Evolutionary conservation across 2,888 invertebrate genomes (phyloP).

Genomic region (Lomographa bimaculata): DNA sequence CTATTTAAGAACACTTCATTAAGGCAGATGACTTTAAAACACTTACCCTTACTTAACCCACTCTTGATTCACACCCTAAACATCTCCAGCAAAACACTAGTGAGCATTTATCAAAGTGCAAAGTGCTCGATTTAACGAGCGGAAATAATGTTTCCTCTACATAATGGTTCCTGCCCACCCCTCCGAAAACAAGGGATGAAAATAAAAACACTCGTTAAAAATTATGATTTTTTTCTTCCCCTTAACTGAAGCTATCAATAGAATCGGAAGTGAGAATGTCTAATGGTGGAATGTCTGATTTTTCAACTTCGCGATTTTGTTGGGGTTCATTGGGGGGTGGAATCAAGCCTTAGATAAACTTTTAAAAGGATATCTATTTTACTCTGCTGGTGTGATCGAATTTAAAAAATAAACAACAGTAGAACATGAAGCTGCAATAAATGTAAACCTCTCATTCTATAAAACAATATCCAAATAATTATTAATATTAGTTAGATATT

Average conservation of each 20-base stretch:
- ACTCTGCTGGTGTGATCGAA: no score
- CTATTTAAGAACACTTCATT: no score
- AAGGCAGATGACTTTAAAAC: constrained; percentile 23
- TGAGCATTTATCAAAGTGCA: constrained; percentile 76
- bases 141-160: constrained; percentile 78
- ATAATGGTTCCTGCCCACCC: constrained; percentile 67
- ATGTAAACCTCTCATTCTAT: no score
- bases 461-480: no score
- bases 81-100: constrained; percentile 57
- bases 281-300: constrained; percentile 21
- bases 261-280: constrained; percentile 16
- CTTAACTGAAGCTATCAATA: constrained; percentile 35
- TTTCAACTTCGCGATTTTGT: constrained; percentile 24
- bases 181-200: constrained; percentile 49
- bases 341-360: no score
- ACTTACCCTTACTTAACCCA: constrained; percentile 22
- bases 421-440: no score
- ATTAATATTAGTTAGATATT: no score
- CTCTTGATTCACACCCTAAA: constrained; percentile 46
- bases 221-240: constrained; percentile 51
- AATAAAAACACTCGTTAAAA: constrained; percentile 63
- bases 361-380: no score
- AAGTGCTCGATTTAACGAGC: constrained; percentile 77
- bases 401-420: no score
- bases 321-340: constrained; percentile 10